These are phyloP conservation scores for Sakesphorus luctuosus DNA, from an alignment of 2,113 vertebrate genomes.

Conservation along the genomic window DNA sequence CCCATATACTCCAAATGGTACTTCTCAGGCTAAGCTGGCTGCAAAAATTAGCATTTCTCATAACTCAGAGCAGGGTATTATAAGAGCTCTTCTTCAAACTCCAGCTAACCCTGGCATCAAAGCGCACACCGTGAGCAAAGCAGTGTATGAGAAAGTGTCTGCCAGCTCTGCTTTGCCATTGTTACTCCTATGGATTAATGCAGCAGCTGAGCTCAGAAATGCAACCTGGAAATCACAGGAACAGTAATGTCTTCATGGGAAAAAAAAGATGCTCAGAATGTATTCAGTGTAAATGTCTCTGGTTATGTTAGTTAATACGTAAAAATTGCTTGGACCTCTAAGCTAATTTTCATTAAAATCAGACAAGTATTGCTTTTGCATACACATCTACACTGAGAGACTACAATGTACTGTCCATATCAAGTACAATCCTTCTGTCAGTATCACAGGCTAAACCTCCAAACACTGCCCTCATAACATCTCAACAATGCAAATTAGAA, in stretches of 20 bases:
- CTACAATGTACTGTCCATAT: background rate
- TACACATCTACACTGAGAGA: background rate
- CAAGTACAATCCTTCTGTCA: background rate
- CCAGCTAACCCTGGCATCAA: background rate
- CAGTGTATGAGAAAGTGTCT: fast-evolving
- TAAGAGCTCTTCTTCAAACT: background rate
- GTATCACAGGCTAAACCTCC: background rate
- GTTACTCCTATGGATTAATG: fast-evolving
- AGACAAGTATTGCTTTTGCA: background rate
- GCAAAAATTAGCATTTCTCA: background rate
- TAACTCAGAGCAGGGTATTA: background rate
- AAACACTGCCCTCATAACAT: background rate
- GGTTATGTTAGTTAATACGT: constrained; percentile 2
- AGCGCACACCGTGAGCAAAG: fast-evolving
- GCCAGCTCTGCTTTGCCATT: background rate
- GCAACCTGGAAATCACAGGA: background rate
- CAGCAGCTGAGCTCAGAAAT: background rate
- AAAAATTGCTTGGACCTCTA: constrained; percentile 28
- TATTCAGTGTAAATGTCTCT: background rate
- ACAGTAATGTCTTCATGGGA: background rate
- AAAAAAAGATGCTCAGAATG: background rate
- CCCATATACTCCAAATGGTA: fast-evolving
- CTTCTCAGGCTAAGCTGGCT: background rate
- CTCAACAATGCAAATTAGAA: background rate
- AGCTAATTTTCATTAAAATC: constrained; percentile 50